phyloP scores from a whole-genome alignment of 2,797 vertebrate species.

The Pyrocephalus nanus region DNA sequence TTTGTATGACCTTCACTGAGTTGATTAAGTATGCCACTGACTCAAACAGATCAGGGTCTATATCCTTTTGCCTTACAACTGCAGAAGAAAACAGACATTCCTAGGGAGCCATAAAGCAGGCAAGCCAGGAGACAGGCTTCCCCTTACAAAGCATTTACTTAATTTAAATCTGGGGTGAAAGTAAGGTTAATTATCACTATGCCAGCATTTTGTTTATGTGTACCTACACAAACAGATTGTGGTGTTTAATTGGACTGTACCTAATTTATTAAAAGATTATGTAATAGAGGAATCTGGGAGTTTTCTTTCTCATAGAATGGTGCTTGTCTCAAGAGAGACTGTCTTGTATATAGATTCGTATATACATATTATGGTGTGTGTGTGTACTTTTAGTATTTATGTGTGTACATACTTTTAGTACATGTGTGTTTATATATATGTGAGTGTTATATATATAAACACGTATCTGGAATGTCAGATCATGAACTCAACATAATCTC shows the following conservation, averaged over 20 bases:
- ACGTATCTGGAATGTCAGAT: neutral
- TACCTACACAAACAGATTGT: neutral
- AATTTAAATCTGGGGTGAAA: conserved; percentile 42
- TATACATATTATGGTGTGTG: neutral
- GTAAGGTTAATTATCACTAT: conserved; percentile 15
- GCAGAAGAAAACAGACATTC: neutral
- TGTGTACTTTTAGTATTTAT: neutral
- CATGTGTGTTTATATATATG: neutral
- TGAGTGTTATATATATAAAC: too few species aligned
- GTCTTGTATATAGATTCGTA: neutral
- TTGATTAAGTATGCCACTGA: conserved; percentile 43
- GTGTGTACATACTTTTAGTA: neutral
- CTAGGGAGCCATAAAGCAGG: conserved; percentile 1
- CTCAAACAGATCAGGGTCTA: neutral
- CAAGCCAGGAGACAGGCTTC: neutral
- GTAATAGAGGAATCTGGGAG: neutral
- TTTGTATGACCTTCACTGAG: neutral
- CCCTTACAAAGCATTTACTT: conserved; percentile 13
- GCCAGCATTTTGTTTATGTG: neutral
- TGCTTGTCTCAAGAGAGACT: neutral
- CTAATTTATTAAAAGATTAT: neutral
- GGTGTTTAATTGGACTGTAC: neutral
- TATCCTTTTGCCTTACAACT: neutral
- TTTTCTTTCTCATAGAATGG: neutral
- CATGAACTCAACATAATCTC: neutral